Evolutionary conservation across 1,140 invertebrate species (phyloP).

Genomic region (Holotrichia oblita): DNA sequence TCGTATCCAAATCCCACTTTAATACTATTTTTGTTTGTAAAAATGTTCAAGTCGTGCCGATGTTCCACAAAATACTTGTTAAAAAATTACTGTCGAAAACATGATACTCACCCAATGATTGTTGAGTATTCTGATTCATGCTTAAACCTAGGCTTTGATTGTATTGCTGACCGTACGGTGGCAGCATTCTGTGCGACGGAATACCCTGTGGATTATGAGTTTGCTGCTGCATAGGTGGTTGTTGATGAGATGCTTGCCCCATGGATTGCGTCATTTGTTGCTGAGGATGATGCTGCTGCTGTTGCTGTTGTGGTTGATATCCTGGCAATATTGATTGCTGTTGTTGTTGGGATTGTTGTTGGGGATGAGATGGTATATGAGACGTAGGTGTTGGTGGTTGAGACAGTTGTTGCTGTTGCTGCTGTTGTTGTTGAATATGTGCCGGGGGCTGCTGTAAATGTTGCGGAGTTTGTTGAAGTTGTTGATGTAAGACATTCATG

Average conservation of each 20-base stretch:
- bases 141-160: conserved; percentile 47
- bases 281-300: conserved; percentile 46
- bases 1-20: too few species aligned
- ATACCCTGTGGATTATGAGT: conserved; percentile 44
- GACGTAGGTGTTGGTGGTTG: conserved; percentile 49
- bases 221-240: conserved; percentile 43
- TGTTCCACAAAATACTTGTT: too few species aligned
- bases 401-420: conserved; percentile 56
- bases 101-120: conserved; percentile 30
- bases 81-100: background rate
- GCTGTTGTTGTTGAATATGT: conserved; percentile 62
- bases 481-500: conserved; percentile 55
- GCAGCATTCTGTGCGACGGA: conserved; percentile 46
- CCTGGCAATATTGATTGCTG: conserved; percentile 44
- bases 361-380: conserved; percentile 41
- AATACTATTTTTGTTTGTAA: too few species aligned
- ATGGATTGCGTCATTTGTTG: conserved; percentile 44
- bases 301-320: conserved; percentile 37
- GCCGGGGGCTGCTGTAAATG: conserved; percentile 58
- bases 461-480: conserved; percentile 55
- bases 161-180: conserved; percentile 47
- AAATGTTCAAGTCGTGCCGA: too few species aligned
- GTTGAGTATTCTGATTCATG: conserved; percentile 45
- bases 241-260: conserved; percentile 48
- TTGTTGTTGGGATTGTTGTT: conserved; percentile 49